These are phyloP conservation scores for Gnathonemus longibarbis DNA, from an alignment of 2,113 vertebrate species.

Conservation along the genomic window DNA sequence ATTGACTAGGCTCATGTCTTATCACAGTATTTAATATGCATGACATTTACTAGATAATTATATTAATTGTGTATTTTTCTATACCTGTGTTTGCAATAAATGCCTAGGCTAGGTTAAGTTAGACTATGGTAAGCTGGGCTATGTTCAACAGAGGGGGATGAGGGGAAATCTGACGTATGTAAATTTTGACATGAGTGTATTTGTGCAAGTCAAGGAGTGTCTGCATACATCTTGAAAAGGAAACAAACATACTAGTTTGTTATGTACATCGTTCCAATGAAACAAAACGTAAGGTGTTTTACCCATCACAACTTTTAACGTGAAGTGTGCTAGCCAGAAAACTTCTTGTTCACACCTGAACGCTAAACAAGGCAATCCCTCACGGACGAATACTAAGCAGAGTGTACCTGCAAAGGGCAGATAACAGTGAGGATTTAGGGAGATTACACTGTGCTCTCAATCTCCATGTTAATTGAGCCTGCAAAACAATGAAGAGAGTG, in stretches of 20 bases:
- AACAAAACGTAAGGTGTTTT: not conserved
- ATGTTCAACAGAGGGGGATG: not conserved
- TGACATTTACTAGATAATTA: not conserved
- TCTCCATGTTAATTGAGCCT: slow-evolving; percentile 46
- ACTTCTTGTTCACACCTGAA: not conserved
- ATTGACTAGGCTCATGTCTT: not conserved
- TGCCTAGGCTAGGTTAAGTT: not conserved
- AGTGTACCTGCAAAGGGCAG: slow-evolving; percentile 4
- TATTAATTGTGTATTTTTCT: not conserved
- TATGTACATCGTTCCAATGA: not conserved
- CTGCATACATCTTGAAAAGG: not conserved
- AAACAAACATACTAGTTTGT: not conserved
- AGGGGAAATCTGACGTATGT: not conserved
- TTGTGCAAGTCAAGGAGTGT: not conserved
- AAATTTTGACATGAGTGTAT: not conserved
- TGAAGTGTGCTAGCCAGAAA: not conserved
- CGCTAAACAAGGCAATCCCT: slow-evolving; percentile 2
- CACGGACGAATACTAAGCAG: slow-evolving; percentile 13
- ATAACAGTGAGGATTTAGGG: slow-evolving; percentile 40
- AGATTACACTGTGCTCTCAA: slow-evolving; percentile 35
- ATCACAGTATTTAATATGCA: not conserved
- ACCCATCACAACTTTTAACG: not conserved
- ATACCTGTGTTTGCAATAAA: not conserved
- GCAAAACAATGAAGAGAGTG: slow-evolving; percentile 50
- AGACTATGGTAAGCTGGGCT: not conserved